Percentiles rank a stretch among this genome's conserved stretches.
These are phyloP conservation scores for Nomada goodeniana DNA, from an alignment of 2,888 invertebrate species.

Conservation along the genomic window DNA sequence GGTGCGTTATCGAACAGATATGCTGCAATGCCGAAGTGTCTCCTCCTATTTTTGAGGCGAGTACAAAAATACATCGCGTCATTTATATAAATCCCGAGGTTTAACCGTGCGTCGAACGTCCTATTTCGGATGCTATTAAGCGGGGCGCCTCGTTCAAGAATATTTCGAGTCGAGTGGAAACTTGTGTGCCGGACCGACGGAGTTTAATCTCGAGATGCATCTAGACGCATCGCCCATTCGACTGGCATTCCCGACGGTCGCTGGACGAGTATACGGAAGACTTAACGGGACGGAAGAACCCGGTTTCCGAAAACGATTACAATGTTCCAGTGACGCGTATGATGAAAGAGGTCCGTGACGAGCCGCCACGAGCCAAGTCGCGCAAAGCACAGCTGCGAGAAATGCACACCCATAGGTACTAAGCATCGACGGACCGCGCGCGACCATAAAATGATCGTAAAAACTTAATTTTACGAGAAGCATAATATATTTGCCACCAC, in stretches of 20 bases:
- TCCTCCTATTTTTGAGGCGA: too few species aligned
- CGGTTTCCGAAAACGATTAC: conserved; percentile 50
- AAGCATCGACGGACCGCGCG: conserved; percentile 81
- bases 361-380: conserved; percentile 64
- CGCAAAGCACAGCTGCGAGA: conserved; percentile 72
- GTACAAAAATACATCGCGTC: too few species aligned
- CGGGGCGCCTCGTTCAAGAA: too few species aligned
- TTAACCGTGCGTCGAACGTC: too few species aligned
- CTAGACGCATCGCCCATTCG: too few species aligned
- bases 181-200: too few species aligned
- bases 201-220: background rate
- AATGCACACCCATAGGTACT: conserved; percentile 75
- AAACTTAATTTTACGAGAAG: conserved; percentile 85
- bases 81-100: too few species aligned
- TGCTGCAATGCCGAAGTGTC: too few species aligned
- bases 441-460: conserved; percentile 85
- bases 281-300: background rate
- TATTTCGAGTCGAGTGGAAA: too few species aligned
- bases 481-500: conserved; percentile 84
- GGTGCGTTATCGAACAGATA: too few species aligned
- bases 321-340: conserved; percentile 62
- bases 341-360: conserved; percentile 74
- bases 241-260: background rate
- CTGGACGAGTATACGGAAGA: background rate
- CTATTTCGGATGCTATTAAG: too few species aligned